A percentile compares a stretch with the other conserved stretches of the same genome.
Evolutionary conservation across 2,888 invertebrate species (phyloP).

Genomic region (Blera fallax): DNA sequence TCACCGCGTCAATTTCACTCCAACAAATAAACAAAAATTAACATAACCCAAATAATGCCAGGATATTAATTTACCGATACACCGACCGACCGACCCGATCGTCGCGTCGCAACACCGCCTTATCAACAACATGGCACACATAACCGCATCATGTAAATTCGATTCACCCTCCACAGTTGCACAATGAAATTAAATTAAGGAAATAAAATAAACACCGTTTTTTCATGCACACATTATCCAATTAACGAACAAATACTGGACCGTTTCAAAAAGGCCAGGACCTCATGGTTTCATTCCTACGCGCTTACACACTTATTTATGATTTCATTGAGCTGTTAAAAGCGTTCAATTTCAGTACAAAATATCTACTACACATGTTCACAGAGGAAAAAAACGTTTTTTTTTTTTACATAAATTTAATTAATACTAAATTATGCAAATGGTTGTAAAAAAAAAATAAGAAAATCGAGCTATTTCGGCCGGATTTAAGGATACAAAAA

Average conservation of each 20-base stretch:
- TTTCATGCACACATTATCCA: conserved; percentile 33
- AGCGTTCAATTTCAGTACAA: neutral
- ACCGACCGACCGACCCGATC: neutral
- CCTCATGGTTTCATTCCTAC: neutral
- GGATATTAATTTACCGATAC: conserved; percentile 13
- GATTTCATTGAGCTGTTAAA: conserved; percentile 11
- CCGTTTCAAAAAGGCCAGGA: neutral
- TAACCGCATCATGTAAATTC: conserved; percentile 26
- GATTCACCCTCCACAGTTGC: conserved; percentile 16
- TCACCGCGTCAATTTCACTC: neutral
- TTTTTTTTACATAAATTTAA: no score
- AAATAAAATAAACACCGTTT: conserved; percentile 45
- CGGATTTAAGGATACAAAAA: neutral
- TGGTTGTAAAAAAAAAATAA: neutral
- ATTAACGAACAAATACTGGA: conserved; percentile 31
- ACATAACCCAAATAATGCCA: conserved; percentile 2
- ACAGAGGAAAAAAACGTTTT: no score
- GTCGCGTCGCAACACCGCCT: neutral
- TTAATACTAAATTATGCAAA: neutral
- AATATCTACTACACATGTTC: neutral
- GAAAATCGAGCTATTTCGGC: neutral
- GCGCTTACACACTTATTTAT: conserved; percentile 24
- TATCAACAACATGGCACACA: neutral
- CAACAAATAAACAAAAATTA: neutral
- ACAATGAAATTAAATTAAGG: conserved; percentile 47